These are phyloP conservation scores for Caligus rogercresseyi DNA, from an alignment of 1,140 invertebrate genomes.

Conservation along the genomic window DNA sequence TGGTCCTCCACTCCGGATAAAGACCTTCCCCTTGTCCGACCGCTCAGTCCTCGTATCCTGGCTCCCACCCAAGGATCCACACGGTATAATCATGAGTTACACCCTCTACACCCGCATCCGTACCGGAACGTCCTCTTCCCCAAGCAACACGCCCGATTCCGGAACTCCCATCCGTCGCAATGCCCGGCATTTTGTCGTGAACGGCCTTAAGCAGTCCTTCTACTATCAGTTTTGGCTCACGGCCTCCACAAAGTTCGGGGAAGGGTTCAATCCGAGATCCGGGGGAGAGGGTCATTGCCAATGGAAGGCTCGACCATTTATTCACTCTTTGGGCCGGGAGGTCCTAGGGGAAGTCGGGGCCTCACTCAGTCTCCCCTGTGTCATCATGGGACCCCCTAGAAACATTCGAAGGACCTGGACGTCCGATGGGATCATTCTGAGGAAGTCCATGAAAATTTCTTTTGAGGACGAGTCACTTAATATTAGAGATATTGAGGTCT, in stretches of 20 bases:
- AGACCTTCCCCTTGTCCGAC: slow-evolving; percentile 52
- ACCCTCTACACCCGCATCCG: slow-evolving; percentile 40
- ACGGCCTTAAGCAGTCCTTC: not conserved
- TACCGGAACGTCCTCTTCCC: slow-evolving; percentile 11
- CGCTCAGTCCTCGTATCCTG: slow-evolving; percentile 58
- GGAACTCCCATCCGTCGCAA: not conserved
- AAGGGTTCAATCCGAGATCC: slow-evolving; percentile 37
- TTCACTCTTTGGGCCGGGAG: not conserved
- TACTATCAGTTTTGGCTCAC: slow-evolving; percentile 45
- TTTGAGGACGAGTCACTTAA: not conserved
- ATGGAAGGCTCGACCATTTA: not conserved
- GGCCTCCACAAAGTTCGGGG: slow-evolving; percentile 39
- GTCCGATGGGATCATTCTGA: not conserved
- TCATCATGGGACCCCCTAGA: not conserved
- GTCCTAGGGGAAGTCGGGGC: not conserved
- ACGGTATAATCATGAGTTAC: slow-evolving; percentile 59
- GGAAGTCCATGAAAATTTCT: not conserved
- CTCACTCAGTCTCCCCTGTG: not conserved
- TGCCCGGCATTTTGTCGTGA: not conserved
- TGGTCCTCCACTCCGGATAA: slow-evolving; percentile 55
- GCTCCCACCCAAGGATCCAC: slow-evolving; percentile 51
- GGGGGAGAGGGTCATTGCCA: not conserved
- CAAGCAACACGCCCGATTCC: not conserved
- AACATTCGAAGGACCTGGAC: not conserved
- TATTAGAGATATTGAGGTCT: not conserved